phyloP scores from a whole-genome alignment of 2,888 invertebrate species.

The Maniola hyperantus region DNA sequence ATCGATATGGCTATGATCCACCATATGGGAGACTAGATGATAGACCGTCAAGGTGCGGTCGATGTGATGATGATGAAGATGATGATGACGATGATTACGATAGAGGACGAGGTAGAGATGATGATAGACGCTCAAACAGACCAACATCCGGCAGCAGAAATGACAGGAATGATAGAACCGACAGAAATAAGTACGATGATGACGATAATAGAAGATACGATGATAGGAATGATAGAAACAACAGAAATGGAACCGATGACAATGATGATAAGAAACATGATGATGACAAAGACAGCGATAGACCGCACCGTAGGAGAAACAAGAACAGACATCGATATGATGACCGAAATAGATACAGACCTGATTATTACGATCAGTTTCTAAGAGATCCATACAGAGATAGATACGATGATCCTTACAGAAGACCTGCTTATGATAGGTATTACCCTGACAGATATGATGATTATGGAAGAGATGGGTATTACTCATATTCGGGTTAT shows the following conservation, averaged over 20 bases:
- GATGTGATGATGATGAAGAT: constrained; percentile 57
- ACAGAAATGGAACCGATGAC: constrained; percentile 53
- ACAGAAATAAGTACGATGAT: constrained; percentile 54
- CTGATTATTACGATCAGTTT: constrained; percentile 72
- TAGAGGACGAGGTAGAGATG: constrained; percentile 49
- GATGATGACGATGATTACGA: constrained; percentile 60
- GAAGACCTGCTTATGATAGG: constrained; percentile 63
- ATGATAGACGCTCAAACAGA: constrained; percentile 52
- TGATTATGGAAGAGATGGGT: constrained; percentile 54
- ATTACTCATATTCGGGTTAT: constrained; percentile 51
- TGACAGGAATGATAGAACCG: constrained; percentile 57
- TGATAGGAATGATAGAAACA: constrained; percentile 36
- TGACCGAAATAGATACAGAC: constrained; percentile 70
- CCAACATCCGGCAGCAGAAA: constrained; percentile 65
- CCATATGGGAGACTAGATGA: constrained; percentile 65
- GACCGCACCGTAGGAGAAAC: constrained; percentile 52
- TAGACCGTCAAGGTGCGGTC: constrained; percentile 58
- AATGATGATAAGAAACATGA: constrained; percentile 54
- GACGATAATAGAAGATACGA: constrained; percentile 47
- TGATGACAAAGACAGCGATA: constrained; percentile 61
- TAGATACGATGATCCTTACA: constrained; percentile 61
- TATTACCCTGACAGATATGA: constrained; percentile 54
- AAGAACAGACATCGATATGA: constrained; percentile 61
- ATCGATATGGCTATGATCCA: constrained; percentile 57
- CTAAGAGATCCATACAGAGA: constrained; percentile 68